Evolutionary conservation across 2,797 vertebrate genomes (phyloP).

Genomic region (Sebastes diaconus): DNA sequence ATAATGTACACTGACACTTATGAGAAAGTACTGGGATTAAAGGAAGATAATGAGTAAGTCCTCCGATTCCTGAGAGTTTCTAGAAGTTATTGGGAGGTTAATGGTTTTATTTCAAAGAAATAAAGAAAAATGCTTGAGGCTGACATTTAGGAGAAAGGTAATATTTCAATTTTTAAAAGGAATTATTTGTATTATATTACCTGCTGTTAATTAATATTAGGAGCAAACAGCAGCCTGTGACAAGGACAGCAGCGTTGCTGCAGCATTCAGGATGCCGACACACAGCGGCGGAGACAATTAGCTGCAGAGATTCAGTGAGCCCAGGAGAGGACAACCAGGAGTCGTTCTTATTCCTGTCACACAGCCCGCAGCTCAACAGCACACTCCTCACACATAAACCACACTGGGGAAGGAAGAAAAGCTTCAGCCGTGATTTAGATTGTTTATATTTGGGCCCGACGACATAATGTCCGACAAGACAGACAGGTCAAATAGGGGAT

Average conservation of each 20-base stretch:
- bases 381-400: slow-evolving; percentile 40
- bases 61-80: background rate
- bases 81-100: background rate
- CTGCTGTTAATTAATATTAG: slow-evolving; percentile 2
- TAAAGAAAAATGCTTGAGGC: background rate
- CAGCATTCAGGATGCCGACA: slow-evolving; percentile 48
- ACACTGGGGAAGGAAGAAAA: background rate
- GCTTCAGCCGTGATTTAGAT: background rate
- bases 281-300: slow-evolving; percentile 62
- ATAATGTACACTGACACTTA: background rate
- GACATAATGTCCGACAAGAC: slow-evolving; percentile 20
- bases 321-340: slow-evolving; percentile 52
- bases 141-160: background rate
- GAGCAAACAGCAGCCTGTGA: slow-evolving; percentile 38
- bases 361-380: slow-evolving; percentile 47
- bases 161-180: background rate
- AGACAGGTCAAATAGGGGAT: slow-evolving; percentile 29
- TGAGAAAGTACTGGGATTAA: slow-evolving; percentile 5
- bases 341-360: slow-evolving; percentile 75
- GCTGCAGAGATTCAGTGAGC: slow-evolving; percentile 56
- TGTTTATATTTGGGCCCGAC: slow-evolving; percentile 13
- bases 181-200: slow-evolving; percentile 6
- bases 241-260: slow-evolving; percentile 27
- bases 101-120: background rate
- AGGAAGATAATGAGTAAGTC: slow-evolving; percentile 2